phyloP scores from a whole-genome alignment of 2,888 invertebrate genomes.

The Aspidapion aeneum region DNA sequence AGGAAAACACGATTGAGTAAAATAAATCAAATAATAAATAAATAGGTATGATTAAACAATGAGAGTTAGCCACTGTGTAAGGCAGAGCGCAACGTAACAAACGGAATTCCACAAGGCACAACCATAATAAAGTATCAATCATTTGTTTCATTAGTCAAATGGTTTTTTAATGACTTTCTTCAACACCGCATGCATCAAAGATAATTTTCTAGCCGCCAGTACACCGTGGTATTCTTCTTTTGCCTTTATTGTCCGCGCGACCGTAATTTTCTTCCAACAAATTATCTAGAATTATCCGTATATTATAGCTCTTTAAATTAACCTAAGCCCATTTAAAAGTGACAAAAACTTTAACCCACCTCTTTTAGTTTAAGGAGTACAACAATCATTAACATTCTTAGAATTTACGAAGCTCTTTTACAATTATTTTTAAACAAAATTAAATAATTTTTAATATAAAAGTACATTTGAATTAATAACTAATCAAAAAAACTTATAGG shows the following conservation, averaged over 20 bases:
- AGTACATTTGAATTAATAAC: too few relatives aligned
- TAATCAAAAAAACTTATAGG: too few relatives aligned
- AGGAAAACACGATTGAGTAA: too few relatives aligned
- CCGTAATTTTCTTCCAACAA: slow-evolving; percentile 1
- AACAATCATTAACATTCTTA: neutral
- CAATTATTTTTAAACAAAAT: too few relatives aligned
- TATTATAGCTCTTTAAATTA: slow-evolving; percentile 2
- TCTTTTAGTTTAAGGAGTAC: neutral
- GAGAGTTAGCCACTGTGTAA: slow-evolving; percentile 25
- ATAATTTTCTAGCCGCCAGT: slow-evolving; percentile 19
- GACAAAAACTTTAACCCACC: neutral
- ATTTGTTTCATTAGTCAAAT: slow-evolving; percentile 46
- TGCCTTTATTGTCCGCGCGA: neutral
- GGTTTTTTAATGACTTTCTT: slow-evolving; percentile 44
- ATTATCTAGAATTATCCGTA: slow-evolving; percentile 3
- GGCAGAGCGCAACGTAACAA: slow-evolving; percentile 36
- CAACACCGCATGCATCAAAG: slow-evolving; percentile 30
- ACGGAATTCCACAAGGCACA: slow-evolving; percentile 4
- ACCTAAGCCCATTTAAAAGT: neutral
- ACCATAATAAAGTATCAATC: slow-evolving; percentile 43
- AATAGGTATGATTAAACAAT: neutral
- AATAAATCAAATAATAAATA: too few relatives aligned
- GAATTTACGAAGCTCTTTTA: too few relatives aligned
- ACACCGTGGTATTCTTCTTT: slow-evolving; percentile 8
- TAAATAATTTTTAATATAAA: too few relatives aligned